Base-by-base conservation (phyloP, 2,797 vertebrate species). In the Acrossocheilus wenchowensis region DNA sequence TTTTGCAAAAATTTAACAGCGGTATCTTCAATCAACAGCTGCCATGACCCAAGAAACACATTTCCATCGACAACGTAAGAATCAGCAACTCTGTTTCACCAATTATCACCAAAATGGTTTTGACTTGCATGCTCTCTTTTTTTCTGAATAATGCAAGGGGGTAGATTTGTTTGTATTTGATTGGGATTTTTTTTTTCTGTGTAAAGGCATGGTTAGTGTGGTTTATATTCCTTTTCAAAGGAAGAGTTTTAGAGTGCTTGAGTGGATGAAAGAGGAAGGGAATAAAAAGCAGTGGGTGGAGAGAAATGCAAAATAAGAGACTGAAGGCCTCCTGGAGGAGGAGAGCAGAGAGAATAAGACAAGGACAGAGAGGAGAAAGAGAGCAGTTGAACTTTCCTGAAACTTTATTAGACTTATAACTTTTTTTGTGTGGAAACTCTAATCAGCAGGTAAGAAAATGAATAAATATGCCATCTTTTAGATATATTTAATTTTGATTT, bases 41-140 rank as follows among this genome's bases (percentile, higher is more conserved):
- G 54, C 39, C 80, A 85, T 87, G 74, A 41, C 68, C 34, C 71
- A 85, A 52, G 71, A 88, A 80, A 54, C 74, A 64, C 78, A 80
- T 17, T 52, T 69, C 19, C 78, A 78, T 69, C 43, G 6, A 62
- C 64, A 54, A 88, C 73, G 87, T 87, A 68, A 79, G 81, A 78
- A 57, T 78, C n/a, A 43, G 30, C 23, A 62, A 45, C 30, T 17
- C 30, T 52, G 30, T 64, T 45, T 34, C 4, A 10, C n/a, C 50
- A 84, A 30, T 52, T 26, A 41, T 26, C 15, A 66, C 10, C 26
- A n/a, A n/a, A 74, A 45, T 45, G 14, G 36, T 6, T 73, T 83
- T 21, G 8, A 21, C 23, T 19, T 72, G 1, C 26, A 62, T 60
- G 6, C n/a, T 74, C 19, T 36, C 50, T 21, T 6, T 26, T 57